Base-by-base conservation (phyloP, 1,140 invertebrate genomes). In the Hypothenemus hampei region DNA sequence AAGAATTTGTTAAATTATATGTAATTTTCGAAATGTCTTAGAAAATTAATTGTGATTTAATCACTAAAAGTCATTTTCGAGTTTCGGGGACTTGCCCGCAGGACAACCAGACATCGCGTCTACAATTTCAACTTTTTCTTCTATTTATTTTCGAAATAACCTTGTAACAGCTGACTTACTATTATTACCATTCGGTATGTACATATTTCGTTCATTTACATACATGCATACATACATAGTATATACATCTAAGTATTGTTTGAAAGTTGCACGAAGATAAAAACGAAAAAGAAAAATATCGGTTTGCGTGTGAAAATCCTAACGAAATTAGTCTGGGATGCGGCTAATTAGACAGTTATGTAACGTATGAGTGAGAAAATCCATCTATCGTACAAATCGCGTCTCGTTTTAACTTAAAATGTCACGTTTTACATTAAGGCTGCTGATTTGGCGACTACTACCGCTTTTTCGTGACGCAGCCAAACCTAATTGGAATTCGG, bases 1-100 rank as follows among this genome's bases (percentile, higher is more conserved):
- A 62, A 62, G 57, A 60, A 62, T 62, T 64, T 64, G 60, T 59
- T 57, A 64, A 62, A 64, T 64, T 64, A 64, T 59, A 64, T 62
- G 53, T 64, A 62, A 64, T 64, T 64, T 64, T 54, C 48, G 35
- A 48, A 47, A 44, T 51, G 55, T 50, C 44, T 51, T 51, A 43
- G 55, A 57, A 57, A 57, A 57, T 63, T 59, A 61, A 63, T 63
- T 55, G 59, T 61, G 53, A 62, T 62, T 61, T 64, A 64, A 64
- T 61, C 46, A 31, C n/a, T 50, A 51, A 57, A 23, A 54, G 44
- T 46, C 33, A 54, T 46, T 21, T 46, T 44, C n/a, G n/a, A n/a
- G n/a, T n/a, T n/a, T n/a, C 29, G 18, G 45, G 18, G 21, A 45
- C 43, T 48, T 18, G 45, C 45, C 45, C 45, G 35, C 45, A 19